These are phyloP conservation scores for Cantharis flavilabris DNA, from an alignment of 2,888 invertebrate species.

Conservation along the genomic window DNA sequence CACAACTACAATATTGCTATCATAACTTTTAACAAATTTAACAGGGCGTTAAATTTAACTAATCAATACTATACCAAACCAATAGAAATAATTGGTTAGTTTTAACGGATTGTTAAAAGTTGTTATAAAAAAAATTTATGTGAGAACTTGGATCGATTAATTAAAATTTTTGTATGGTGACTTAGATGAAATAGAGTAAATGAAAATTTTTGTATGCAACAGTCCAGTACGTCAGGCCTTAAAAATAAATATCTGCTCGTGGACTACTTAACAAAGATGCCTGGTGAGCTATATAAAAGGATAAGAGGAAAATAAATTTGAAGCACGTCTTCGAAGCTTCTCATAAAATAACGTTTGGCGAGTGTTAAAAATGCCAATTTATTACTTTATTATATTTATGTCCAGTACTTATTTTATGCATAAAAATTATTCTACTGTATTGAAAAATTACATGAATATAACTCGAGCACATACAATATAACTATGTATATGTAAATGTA, in stretches of 20 bases:
- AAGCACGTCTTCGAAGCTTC: slow-evolving; percentile 29
- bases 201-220: slow-evolving; percentile 16
- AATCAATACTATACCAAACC: too few species aligned
- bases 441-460: neutral
- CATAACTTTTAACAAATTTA: neutral
- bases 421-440: slow-evolving; percentile 4
- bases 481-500: neutral
- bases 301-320: slow-evolving; percentile 33
- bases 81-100: too few species aligned
- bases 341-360: slow-evolving; percentile 26
- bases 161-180: neutral
- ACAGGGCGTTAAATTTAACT: neutral
- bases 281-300: slow-evolving; percentile 36
- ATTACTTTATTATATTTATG: slow-evolving; percentile 22
- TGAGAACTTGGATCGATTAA: neutral
- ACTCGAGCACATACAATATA: neutral
- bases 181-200: slow-evolving; percentile 10
- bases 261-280: slow-evolving; percentile 42
- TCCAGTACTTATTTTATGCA: slow-evolving; percentile 8
- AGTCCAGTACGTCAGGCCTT: slow-evolving; percentile 38
- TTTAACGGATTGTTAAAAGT: too few species aligned
- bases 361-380: slow-evolving; percentile 28
- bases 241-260: slow-evolving; percentile 43
- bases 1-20: neutral
- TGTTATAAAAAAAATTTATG: neutral